Evolutionary conservation across 1,140 invertebrate species (phyloP), one percentile per base, ranked within the genome.

Genomic region (Cydia splendana): DNA sequence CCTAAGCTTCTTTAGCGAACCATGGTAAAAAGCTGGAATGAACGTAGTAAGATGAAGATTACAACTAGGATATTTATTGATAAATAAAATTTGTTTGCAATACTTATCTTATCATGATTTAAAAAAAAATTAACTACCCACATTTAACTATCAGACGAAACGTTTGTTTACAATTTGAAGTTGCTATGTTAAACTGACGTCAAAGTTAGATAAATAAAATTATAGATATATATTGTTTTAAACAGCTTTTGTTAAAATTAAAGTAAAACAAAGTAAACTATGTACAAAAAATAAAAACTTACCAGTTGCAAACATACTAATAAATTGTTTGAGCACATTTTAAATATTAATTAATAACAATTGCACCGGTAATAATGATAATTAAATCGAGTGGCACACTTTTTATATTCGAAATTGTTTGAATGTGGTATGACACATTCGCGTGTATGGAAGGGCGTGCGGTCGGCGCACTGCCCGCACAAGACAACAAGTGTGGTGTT

Each of bases 401-500:
- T 87, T n/a, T 87, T 84, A 86, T 83, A 87, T 86, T 86, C 88
- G 83, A 90, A 89, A 82, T 85, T 83, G 78, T 87, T 75, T 85
- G 82, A 90, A 84, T 88, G 83, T 88, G 82, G 88, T 85, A 89
- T 87, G 81, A 87, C 83, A 91, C 91, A 93, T 93, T 93, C 90
- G 89, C 89, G 87, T 82, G 84, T 86, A 67, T 85, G 80, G 85
- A 89, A 91, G 91, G 91, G 91, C 91, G 90, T 91, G 91, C 91
- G 88, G 81, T 91, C 91, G 89, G 87, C 91, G 90, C 91, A 93
- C 90, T 93, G 89, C 88, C 91, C 90, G 89, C 82, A 78, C 89
- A 71, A 91, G 88, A 91, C 88, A 90, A 92, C 88, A 90, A 90
- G 88, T 91, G 85, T 74, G 57, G 83, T 92, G 86, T 89, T 90